Base-by-base conservation (phyloP, 2,797 vertebrate species). In the Rhinogobio ventralis region DNA sequence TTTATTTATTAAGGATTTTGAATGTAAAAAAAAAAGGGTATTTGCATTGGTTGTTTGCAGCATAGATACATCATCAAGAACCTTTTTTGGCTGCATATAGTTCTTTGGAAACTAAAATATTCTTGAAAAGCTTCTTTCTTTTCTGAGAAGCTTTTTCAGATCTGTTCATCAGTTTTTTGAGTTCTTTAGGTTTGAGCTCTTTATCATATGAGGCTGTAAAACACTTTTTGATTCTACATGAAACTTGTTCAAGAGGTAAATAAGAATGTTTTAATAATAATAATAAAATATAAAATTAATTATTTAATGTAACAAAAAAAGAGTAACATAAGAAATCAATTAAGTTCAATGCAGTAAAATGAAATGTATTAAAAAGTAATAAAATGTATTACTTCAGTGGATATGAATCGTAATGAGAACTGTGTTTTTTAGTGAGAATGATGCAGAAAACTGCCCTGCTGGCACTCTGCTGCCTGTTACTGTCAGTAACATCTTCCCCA, bases 381-480 rank as follows among this genome's bases (percentile, higher is more conserved):
- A 77, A 88, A 93, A 90, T 30, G 79, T 91, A 87, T 90, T 79
- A 85, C 76, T 89, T 93, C 90, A 93, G 91, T 87, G 5, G 87
- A 91, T 91, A 85, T 84, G 84, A 86, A 87, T 92, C 91, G 86
- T 91, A 90, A 93, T 93, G 89, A 91, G 66, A 90, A 66, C 85
- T 88, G 90, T 89, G 84, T 85, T 90, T 46, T 92, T 90, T 45
- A 17, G 86, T 87, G 90, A 95, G 91, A 90, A 97, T 95, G 96
- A 95, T 96, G 93, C 93, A 94, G 88, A 97, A 96, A 92, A 92
- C 94, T 88, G 90, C 94, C 71, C 90, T 96, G 92, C 91, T 99
- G 71, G 87, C 96, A 89, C 89, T 97, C 81, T 95, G 96, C 87
- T 95, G 96, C 90, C 94, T 98, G 86, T 90, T 96, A 10, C 73